Conservation (phyloP, 2,797 vertebrate species). For the Pagetopsis macropterus region DNA sequence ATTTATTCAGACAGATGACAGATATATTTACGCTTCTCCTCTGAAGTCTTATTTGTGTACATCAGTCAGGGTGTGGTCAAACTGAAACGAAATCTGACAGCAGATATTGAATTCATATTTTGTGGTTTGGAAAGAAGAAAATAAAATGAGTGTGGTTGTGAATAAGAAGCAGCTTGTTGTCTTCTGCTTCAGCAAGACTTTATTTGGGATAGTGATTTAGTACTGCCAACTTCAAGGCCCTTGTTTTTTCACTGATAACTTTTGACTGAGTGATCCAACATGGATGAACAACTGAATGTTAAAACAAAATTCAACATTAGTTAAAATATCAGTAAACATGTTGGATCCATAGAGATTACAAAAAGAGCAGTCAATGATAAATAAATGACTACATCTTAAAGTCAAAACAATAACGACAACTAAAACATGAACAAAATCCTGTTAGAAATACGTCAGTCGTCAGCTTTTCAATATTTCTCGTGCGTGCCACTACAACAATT, state of each 20-base stretch:
- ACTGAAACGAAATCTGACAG: background rate
- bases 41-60: background rate
- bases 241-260: too few relatives aligned
- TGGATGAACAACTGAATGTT: too few relatives aligned
- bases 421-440: background rate
- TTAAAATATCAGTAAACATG: too few relatives aligned
- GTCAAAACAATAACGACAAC: background rate
- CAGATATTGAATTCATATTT: background rate
- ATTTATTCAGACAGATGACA: conserved; percentile 52
- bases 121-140: background rate
- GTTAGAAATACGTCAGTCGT: background rate
- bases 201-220: too few relatives aligned
- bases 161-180: too few relatives aligned
- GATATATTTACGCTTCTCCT: conserved; percentile 19
- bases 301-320: too few relatives aligned
- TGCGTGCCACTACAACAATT: background rate
- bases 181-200: too few relatives aligned
- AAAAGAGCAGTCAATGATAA: too few relatives aligned
- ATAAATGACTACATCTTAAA: too few relatives aligned
- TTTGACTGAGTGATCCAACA: too few relatives aligned
- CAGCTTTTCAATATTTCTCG: background rate
- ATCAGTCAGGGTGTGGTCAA: background rate
- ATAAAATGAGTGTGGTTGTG: background rate
- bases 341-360: too few relatives aligned
- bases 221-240: too few relatives aligned